Base-by-base conservation (phyloP, 2,888 invertebrate species). In the Drosophila yooni region DNA sequence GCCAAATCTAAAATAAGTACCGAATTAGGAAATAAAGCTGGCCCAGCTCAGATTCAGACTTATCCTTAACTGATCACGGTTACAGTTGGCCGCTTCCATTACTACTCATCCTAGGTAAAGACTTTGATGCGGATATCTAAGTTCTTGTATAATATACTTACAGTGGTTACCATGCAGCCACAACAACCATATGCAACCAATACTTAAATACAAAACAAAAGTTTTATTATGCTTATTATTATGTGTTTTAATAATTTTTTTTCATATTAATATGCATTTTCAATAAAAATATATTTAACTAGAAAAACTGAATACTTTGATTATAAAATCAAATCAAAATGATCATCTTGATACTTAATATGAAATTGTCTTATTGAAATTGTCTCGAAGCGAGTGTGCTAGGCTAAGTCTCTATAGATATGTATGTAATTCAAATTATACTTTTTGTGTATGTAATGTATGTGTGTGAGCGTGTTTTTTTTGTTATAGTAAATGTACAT, bases 191-290 rank as follows among this genome's bases (percentile, higher is more conserved):
- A 48, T 46, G 43, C 58, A 58, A 50, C 27, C 27, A 57, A 31
- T 34, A 33, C 57, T 31, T 46, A 59, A 54, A 50, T 59, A 54
- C 50, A 62, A 36, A 78, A 57, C 27, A 53, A 27, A 61, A 51
- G 25, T 50, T 70, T 58, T 52, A 70, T 62, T 54, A 59, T 50
- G 46, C 46, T 46, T 50, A 63, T 51, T 64, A 67, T 77, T 65
- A 56, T 62, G 46, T 57, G 50, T 59, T 63, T 52, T 71, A 59
- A 48, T 53, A 46, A 11, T 40, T 51, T 70, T 71, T 72, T 61
- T 76, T 72, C 38, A 33, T 56, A 63, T 61, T 75, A 72, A 72
- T 66, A 66, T 71, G 21, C 38, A 65, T 66, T 66, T 65, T 46
- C 25, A 75, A 69, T 48, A 29, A 62, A 61, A 21, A 34, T 50